Percentiles rank a stretch among this genome's conserved stretches.
These are phyloP conservation scores for Grus americana DNA, from an alignment of 2,113 vertebrate genomes.

Conservation along the genomic window DNA sequence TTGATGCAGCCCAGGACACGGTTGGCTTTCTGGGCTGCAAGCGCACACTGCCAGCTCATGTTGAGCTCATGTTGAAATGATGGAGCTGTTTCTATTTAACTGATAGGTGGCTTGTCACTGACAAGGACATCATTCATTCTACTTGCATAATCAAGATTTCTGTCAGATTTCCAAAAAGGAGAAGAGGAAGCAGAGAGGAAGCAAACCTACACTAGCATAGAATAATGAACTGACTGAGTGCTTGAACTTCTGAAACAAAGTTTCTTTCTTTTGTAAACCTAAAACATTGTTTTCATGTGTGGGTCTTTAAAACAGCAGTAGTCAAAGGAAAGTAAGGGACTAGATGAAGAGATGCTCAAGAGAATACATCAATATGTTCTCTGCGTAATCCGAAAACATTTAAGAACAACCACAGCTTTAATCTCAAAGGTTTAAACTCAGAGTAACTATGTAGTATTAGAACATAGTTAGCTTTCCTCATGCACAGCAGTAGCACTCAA, in stretches of 20 bases:
- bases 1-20: too few relatives aligned
- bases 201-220: background rate
- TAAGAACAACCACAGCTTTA: background rate
- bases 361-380: background rate
- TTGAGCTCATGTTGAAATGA: background rate
- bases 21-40: too few relatives aligned
- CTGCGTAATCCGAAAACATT: background rate
- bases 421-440: background rate
- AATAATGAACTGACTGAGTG: background rate
- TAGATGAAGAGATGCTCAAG: background rate
- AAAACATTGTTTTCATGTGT: background rate
- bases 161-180: background rate
- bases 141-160: background rate
- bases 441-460: background rate
- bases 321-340: background rate
- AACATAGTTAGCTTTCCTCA: background rate
- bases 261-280: background rate
- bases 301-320: background rate
- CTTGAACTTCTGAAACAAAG: background rate
- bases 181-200: background rate
- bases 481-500: background rate
- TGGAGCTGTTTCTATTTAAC: background rate
- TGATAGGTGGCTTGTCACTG: background rate
- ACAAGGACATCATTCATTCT: background rate
- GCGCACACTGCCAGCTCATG: too few relatives aligned